Evolutionary conservation across 2,797 vertebrate species (phyloP).

Genomic region (Mormyrops boulengeri): DNA sequence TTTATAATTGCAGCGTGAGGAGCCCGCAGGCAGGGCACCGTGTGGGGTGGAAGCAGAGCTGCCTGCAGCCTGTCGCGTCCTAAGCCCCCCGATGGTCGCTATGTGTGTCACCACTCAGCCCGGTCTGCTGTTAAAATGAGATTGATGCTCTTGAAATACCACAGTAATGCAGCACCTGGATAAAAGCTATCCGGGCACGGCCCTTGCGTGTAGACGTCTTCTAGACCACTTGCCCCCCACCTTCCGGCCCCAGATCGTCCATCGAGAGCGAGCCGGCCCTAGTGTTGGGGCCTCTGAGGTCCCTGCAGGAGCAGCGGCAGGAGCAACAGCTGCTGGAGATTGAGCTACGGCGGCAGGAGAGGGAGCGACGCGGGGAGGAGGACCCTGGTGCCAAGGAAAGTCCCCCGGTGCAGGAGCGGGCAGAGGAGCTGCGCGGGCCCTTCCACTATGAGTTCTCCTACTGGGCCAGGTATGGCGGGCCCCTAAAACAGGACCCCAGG

Average conservation of each 20-base stretch:
- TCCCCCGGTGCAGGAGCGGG: slow-evolving; percentile 78
- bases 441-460: slow-evolving; percentile 95
- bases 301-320: slow-evolving; percentile 68
- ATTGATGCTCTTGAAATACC: background rate
- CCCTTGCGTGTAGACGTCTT: background rate
- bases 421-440: slow-evolving; percentile 80
- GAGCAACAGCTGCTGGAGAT: slow-evolving; percentile 87
- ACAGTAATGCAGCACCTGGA: background rate
- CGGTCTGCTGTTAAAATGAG: background rate
- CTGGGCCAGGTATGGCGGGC: slow-evolving; percentile 78
- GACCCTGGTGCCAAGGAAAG: slow-evolving; percentile 48
- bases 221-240: fast-evolving
- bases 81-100: background rate
- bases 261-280: slow-evolving; percentile 94
- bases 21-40: background rate
- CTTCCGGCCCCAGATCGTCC: slow-evolving; percentile 72
- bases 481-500: background rate
- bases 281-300: slow-evolving; percentile 84
- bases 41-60: background rate
- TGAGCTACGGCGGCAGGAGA: slow-evolving; percentile 67
- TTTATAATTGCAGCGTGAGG: background rate
- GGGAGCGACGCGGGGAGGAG: slow-evolving; percentile 54
- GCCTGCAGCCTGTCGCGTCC: background rate
- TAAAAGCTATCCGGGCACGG: background rate
- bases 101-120: background rate